Evolutionary conservation across 2,113 vertebrate species (phyloP).

Genomic region (Pavo muticus): DNA sequence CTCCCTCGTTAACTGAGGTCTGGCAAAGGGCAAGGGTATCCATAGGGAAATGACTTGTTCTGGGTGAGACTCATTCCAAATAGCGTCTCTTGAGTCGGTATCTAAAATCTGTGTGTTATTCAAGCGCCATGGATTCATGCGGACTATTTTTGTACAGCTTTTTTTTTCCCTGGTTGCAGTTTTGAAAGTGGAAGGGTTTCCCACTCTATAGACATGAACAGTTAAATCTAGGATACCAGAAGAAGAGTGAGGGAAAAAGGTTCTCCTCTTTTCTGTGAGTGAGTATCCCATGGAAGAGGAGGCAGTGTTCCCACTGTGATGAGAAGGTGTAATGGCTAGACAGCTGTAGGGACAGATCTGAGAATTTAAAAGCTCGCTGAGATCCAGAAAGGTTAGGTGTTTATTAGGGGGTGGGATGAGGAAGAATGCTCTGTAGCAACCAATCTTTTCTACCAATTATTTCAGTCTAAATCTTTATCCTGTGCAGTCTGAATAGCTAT

Average conservation of each 20-base stretch:
- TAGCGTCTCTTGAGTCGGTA: neutral
- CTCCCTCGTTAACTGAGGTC: neutral
- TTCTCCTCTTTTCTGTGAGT: neutral
- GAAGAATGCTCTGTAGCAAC: neutral
- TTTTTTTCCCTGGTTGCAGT: neutral
- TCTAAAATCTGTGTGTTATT: neutral
- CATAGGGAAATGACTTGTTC: neutral
- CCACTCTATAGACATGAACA: neutral
- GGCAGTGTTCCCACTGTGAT: neutral
- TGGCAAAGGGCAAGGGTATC: neutral
- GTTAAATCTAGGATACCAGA: neutral
- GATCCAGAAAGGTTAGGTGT: neutral
- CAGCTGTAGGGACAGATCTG: neutral
- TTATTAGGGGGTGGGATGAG: neutral
- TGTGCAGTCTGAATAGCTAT: neutral
- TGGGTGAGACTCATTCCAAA: neutral
- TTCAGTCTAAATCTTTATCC: neutral
- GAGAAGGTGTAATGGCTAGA: neutral
- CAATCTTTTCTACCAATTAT: neutral
- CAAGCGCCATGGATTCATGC: neutral
- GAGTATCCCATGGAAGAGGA: neutral
- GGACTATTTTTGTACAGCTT: neutral
- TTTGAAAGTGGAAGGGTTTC: neutral
- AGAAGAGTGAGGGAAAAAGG: neutral
- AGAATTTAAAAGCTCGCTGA: constrained; percentile 15